Conservation (phyloP, 2,113 vertebrate genomes). For the Otocyon megalotis region DNA sequence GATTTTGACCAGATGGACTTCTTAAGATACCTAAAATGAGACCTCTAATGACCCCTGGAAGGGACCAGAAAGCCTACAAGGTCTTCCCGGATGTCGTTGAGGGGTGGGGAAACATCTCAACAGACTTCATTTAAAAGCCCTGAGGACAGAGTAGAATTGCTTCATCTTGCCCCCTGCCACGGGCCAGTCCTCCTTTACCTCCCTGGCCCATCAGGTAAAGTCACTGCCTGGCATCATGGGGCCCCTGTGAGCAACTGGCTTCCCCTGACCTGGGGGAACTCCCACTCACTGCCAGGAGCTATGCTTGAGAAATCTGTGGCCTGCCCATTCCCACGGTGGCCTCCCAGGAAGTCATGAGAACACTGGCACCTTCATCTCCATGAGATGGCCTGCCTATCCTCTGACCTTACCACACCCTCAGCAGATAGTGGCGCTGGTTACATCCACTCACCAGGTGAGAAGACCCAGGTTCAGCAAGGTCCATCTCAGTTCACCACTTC, state of each 20-base stretch:
- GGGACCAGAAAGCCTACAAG: background rate
- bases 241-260: background rate
- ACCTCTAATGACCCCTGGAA: background rate
- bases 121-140: background rate
- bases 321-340: background rate
- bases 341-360: background rate
- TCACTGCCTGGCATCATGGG: background rate
- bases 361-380: rapidly evolving
- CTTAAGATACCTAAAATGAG: background rate
- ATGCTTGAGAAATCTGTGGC: background rate
- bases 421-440: rapidly evolving
- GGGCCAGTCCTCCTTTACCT: background rate
- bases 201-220: background rate
- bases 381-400: background rate
- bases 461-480: background rate
- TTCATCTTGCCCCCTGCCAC: background rate
- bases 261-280: background rate
- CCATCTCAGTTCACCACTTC: background rate
- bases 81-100: background rate
- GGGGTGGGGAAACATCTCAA: background rate
- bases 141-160: background rate
- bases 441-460: background rate
- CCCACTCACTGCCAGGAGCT: background rate
- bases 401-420: background rate
- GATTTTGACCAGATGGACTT: background rate